These are phyloP conservation scores for Mesorhabditis sp. DNA, from an alignment of 2,888 invertebrate genomes.

Conservation along the genomic window DNA sequence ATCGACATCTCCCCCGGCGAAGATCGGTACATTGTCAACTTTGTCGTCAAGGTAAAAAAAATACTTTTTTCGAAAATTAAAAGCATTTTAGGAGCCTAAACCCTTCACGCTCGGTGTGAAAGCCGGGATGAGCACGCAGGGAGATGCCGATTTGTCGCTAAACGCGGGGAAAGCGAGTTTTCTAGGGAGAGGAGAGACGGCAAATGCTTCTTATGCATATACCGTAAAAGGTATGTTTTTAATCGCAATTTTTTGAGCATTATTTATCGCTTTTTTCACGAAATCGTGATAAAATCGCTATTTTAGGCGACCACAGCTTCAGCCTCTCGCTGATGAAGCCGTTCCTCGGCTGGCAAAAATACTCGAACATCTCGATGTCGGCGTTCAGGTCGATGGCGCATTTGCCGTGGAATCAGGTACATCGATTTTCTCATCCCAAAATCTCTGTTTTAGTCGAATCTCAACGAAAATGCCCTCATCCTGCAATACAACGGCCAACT, in stretches of 20 bases:
- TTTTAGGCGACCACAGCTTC: slow-evolving; percentile 71
- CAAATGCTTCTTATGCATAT: slow-evolving; percentile 46
- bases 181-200: slow-evolving; percentile 47
- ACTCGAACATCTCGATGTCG: slow-evolving; percentile 44
- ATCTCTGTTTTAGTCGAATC: slow-evolving; percentile 22
- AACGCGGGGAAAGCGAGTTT: slow-evolving; percentile 40
- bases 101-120: slow-evolving; percentile 46
- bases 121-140: slow-evolving; percentile 49
- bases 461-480: slow-evolving; percentile 48
- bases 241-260: slow-evolving; percentile 6
- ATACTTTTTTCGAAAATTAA: slow-evolving; percentile 9
- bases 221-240: slow-evolving; percentile 30
- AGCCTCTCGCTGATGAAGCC: slow-evolving; percentile 79
- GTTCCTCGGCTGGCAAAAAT: slow-evolving; percentile 66
- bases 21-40: slow-evolving; percentile 70
- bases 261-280: neutral
- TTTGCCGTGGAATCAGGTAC: slow-evolving; percentile 47
- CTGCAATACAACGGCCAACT: slow-evolving; percentile 40
- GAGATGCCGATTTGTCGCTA: slow-evolving; percentile 47
- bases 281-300: neutral
- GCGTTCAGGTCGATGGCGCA: slow-evolving; percentile 38
- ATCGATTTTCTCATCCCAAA: too few species aligned
- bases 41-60: slow-evolving; percentile 75
- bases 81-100: slow-evolving; percentile 6
- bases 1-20: slow-evolving; percentile 78